Evolutionary conservation across 2,888 invertebrate genomes (phyloP), one percentile per base, ranked within the genome.

Genomic region (Myopa testacea): DNA sequence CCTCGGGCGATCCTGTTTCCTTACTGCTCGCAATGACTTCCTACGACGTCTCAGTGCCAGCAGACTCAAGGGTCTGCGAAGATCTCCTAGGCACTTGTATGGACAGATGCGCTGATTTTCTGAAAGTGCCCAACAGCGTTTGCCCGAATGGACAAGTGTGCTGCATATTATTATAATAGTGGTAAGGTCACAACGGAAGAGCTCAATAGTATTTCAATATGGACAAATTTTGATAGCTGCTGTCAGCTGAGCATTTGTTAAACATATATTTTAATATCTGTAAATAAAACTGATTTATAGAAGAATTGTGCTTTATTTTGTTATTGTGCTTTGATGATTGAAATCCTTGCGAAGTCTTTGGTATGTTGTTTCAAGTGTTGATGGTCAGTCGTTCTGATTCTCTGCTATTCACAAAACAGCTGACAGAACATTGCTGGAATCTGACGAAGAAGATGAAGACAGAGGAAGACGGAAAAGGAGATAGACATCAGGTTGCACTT

Each of bases 41-140:
- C 34, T 65, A 55, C 62, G 70, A 4, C 40, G 6, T 5, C n/a
- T 69, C 82, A 89, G 88, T 89, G 82, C 87, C 87, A 62, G 81
- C 88, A 84, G 88, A n/a, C n/a, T n/a, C n/a, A n/a, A n/a, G 86
- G 71, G 87, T 87, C 37, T 89, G 89, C 72, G 63, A 65, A 1
- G 83, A 89, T 80, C 87, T 88, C 80, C 75, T 84, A 81, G 89
- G 89, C 60, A 83, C 78, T 65, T 89, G 89, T 82, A 88, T 82
- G 85, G 80, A 84, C 45, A 79, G 79, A 45, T 89, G 89, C 82
- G 79, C 83, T 76, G 75, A 79, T 78, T 80, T 79, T 71, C 83
- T 89, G 50, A 80, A 82, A 65, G 83, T 86, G 78, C 87, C 88
- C 37, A 86, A 84, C 70, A 89, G 80, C 76, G 89, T 89, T 80